Evolutionary conservation across 2,888 invertebrate species (phyloP).

Genomic region (Agrotis puta): DNA sequence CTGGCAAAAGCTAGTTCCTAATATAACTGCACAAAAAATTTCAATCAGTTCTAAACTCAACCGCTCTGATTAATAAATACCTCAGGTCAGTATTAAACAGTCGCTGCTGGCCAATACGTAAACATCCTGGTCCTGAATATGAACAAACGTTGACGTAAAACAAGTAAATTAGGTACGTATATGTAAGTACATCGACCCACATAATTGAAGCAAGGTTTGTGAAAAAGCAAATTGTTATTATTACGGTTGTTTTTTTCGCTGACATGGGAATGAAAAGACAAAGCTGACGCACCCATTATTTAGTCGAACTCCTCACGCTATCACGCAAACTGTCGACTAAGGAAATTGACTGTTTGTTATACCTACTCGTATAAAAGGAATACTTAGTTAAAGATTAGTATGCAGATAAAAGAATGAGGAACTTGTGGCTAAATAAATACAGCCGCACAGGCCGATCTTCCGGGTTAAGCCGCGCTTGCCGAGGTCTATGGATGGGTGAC

Average conservation of each 20-base stretch:
- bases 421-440: no score
- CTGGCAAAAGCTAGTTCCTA: no score
- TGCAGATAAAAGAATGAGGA: no score
- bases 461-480: no score
- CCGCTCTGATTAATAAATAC: conserved; percentile 41
- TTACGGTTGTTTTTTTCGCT: conserved; percentile 19
- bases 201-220: conserved; percentile 23
- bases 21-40: conserved; percentile 9
- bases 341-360: conserved; percentile 12
- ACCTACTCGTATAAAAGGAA: no score
- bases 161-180: conserved; percentile 21
- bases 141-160: conserved; percentile 48
- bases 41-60: conserved; percentile 6
- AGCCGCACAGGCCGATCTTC: no score
- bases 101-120: conserved; percentile 34
- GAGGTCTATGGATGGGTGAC: no score
- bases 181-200: conserved; percentile 32
- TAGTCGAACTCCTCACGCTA: conserved; percentile 40
- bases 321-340: conserved; percentile 41
- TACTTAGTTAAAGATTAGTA: no score
- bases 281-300: conserved; percentile 25
- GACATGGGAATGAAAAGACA: conserved; percentile 22
- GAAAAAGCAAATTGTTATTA: conserved; percentile 16
- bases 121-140: conserved; percentile 63
- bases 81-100: conserved; percentile 28